Conservation (phyloP, 2,113 vertebrate genomes). For the Sardina pilchardus region DNA sequence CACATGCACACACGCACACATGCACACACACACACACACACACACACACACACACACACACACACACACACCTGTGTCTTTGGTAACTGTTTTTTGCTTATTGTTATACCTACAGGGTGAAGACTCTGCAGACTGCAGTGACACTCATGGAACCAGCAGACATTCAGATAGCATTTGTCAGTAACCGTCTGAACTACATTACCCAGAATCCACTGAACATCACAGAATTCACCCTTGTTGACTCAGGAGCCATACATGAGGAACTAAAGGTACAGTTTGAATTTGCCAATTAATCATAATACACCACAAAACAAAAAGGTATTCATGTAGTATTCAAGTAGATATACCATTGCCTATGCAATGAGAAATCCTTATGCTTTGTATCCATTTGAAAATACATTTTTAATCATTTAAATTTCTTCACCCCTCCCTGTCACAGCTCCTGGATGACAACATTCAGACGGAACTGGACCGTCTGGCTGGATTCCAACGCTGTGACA, state of each 20-base stretch:
- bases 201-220: slow-evolving; percentile 60
- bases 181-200: slow-evolving; percentile 63
- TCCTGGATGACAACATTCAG: slow-evolving; percentile 31
- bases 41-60: slow-evolving; percentile 16
- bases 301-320: background rate
- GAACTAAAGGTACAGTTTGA: slow-evolving; percentile 58
- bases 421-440: slow-evolving; percentile 12
- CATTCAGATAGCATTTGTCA: slow-evolving; percentile 59
- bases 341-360: no score
- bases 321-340: background rate
- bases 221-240: slow-evolving; percentile 59
- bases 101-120: slow-evolving; percentile 62
- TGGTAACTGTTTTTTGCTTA: background rate
- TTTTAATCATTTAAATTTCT: background rate
- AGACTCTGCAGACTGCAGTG: slow-evolving; percentile 67
- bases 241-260: slow-evolving; percentile 47
- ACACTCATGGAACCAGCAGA: slow-evolving; percentile 71
- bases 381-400: no score
- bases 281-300: background rate
- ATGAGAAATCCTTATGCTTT: no score
- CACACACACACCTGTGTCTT: background rate
- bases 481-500: slow-evolving; percentile 51
- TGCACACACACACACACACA: background rate
- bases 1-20: slow-evolving; percentile 8
- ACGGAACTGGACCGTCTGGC: slow-evolving; percentile 62